These are phyloP conservation scores for Rhinella marina DNA, from an alignment of 2,797 vertebrate genomes.

Conservation along the genomic window DNA sequence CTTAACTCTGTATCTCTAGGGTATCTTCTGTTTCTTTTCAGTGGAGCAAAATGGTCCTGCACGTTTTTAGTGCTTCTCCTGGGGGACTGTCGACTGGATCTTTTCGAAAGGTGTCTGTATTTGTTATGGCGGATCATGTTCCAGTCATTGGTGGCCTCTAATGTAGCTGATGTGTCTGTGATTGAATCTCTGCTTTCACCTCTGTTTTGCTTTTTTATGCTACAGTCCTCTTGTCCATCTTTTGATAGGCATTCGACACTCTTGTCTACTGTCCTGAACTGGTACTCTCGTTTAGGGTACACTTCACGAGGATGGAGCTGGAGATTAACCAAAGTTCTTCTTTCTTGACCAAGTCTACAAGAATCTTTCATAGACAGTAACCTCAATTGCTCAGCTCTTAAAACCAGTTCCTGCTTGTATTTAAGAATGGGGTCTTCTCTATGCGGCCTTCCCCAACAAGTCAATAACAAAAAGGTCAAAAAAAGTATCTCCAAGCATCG, in stretches of 20 bases:
- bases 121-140: constrained; percentile 11
- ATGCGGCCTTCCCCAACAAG: constrained; percentile 49
- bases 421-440: constrained; percentile 34
- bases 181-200: background rate
- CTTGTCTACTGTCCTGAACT: constrained; percentile 45
- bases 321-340: constrained; percentile 67
- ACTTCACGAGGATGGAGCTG: constrained; percentile 80
- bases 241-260: background rate
- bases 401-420: constrained; percentile 54
- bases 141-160: background rate
- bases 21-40: constrained; percentile 19
- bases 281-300: constrained; percentile 68
- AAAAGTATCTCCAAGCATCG: constrained; percentile 41
- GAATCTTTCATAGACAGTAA: constrained; percentile 68
- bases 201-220: background rate
- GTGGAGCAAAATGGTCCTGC: background rate
- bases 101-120: background rate
- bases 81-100: background rate
- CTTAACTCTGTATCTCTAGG: constrained; percentile 26
- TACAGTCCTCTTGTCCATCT: constrained; percentile 46
- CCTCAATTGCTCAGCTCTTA: constrained; percentile 66
- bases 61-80: background rate
- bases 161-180: background rate
- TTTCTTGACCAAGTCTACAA: constrained; percentile 77
- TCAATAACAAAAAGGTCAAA: constrained; percentile 46